These are phyloP conservation scores for Merluccius polli DNA, from an alignment of 2,797 vertebrate genomes.

Conservation along the genomic window DNA sequence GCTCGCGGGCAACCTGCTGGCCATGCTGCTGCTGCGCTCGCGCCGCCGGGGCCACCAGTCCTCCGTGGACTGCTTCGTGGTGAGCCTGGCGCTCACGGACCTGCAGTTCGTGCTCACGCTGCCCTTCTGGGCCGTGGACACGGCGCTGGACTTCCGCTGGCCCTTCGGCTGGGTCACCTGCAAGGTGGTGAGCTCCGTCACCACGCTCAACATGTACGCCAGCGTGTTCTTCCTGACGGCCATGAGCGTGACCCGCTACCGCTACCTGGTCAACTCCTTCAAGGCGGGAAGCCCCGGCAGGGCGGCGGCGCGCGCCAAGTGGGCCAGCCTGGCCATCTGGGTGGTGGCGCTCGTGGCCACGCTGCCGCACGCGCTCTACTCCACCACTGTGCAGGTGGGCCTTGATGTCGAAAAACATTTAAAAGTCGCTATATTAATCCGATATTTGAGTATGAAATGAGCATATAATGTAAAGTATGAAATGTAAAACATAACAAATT, in stretches of 20 bases:
- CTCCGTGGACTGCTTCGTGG: constrained; percentile 70
- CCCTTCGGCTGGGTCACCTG: constrained; percentile 73
- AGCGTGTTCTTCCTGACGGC: constrained; percentile 76
- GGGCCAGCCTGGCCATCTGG: constrained; percentile 73
- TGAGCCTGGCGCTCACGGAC: constrained; percentile 71
- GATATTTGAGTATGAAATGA: too few relatives aligned
- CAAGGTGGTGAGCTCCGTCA: constrained; percentile 74
- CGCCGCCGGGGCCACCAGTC: constrained; percentile 62
- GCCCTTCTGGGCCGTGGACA: constrained; percentile 76
- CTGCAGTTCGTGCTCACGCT: constrained; percentile 75
- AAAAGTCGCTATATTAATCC: too few relatives aligned
- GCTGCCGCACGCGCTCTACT: constrained; percentile 73
- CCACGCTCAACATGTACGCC: constrained; percentile 77
- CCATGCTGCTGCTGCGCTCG: constrained; percentile 71
- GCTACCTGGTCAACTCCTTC: constrained; percentile 65
- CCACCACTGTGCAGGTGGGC: constrained; percentile 72
- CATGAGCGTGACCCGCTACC: constrained; percentile 75
- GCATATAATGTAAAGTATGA: too few relatives aligned
- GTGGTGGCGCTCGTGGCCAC: constrained; percentile 67
- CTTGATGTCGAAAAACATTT: too few relatives aligned
- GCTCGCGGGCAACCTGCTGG: constrained; percentile 76
- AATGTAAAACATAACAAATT: too few relatives aligned
- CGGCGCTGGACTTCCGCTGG: constrained; percentile 74
- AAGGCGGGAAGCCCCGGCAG: constrained; percentile 62
- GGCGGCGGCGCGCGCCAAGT: constrained; percentile 55